Base-by-base conservation (phyloP, 2,113 vertebrate species). In the Bos javanicus region DNA sequence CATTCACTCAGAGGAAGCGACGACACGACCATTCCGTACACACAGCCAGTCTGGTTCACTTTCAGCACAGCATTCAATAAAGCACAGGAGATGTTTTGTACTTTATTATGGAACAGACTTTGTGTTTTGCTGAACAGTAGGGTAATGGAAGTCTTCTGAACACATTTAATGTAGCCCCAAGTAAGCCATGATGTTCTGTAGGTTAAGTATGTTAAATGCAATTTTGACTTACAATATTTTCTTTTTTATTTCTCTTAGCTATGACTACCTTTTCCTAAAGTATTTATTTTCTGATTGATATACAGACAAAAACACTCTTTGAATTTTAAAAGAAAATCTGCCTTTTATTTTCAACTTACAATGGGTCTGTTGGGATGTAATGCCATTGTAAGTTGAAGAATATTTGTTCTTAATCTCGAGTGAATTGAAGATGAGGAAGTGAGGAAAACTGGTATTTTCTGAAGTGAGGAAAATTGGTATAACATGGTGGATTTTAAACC, bases 231-330 rank as follows among this genome's bases (percentile, higher is more conserved):
- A 56, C 21, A 7, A 15, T 56, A 56, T 83, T 26, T 76, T 43
- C 39, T 76, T 62, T 62, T 30, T 62, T 62, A 95, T 98, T 98
- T 91, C 95, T 98, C 95, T 98, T 97, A 92, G 95, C 97, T 97
- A 64, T 85, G 84, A 98, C 86, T 62, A 92, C 60, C 39, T 97
- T 99, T 99, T 98, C 98, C 97, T 98, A 97, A 96, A 91, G 86
- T 76, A 97, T 97, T 94, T 90, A 97, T 78, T 93, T 36, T 94
- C 80, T 98, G 33, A 92, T 82, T 91, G 87, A 95, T 74, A 93
- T 88, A 97, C 48, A 98, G 96, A 76, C 94, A 97, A 98, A 97
- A 97, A 17, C 50, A 16, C 26, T 97, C 60, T 97, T 96, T 50
- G 90, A 80, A 93, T 96, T 78, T 64, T 97, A 91, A 97, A 59